These are phyloP conservation scores for Halisarca cf. caerulea DNA, from an alignment of 37 sponge, comb jelly and placozoan genomes.

Conservation along the genomic window DNA sequence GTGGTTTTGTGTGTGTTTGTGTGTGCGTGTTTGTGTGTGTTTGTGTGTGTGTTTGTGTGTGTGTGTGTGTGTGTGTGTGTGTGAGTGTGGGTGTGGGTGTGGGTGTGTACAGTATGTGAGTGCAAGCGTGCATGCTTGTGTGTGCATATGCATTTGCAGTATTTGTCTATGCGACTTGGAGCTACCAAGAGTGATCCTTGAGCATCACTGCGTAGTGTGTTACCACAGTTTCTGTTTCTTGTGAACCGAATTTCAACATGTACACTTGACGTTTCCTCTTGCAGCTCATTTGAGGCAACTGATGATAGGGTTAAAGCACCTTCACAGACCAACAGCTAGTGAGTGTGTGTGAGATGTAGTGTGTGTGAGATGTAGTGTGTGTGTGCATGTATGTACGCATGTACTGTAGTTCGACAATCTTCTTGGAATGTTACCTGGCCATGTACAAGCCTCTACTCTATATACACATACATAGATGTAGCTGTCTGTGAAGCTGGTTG, in stretches of 20 bases:
- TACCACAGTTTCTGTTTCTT: not conserved
- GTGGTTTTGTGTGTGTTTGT: constrained; percentile 8
- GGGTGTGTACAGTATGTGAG: not conserved
- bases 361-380: not conserved
- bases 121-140: not conserved
- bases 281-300: not conserved
- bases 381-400: not conserved
- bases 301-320: constrained; percentile 14
- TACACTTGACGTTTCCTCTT: not conserved
- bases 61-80: constrained; percentile 8
- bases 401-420: not conserved
- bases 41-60: constrained; percentile 13
- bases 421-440: not conserved
- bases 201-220: no score
- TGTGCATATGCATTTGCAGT: no score
- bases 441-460: not conserved
- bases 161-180: no score
- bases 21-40: constrained; percentile 7
- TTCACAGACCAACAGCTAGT: not conserved
- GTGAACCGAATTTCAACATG: not conserved
- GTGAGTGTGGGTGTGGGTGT: not conserved
- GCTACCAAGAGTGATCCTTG: no score
- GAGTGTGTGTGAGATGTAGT: not conserved
- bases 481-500: not conserved
- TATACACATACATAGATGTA: not conserved